Percentiles rank a stretch among this genome's conserved stretches.
Conservation (phyloP, 2,797 vertebrate genomes). For the Sphaeramia orbicularis region DNA sequence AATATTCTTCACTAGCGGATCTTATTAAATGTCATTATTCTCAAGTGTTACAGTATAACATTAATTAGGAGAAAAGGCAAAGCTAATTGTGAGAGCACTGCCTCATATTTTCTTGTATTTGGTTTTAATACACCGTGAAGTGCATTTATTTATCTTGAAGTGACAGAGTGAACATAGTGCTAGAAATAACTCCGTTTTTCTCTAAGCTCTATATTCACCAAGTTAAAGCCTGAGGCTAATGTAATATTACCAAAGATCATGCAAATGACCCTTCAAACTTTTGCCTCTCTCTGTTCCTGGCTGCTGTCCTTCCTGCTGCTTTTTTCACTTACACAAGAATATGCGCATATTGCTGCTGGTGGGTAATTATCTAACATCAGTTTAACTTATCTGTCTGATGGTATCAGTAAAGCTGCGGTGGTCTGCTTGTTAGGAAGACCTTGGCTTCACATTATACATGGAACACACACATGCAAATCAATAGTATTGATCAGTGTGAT, state of each 20-base stretch:
- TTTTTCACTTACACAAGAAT: slow-evolving; percentile 15
- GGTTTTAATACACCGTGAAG: slow-evolving; percentile 52
- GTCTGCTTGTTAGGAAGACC: neutral
- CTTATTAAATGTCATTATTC: slow-evolving; percentile 63
- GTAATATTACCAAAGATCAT: slow-evolving; percentile 64
- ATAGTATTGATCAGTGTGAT: neutral
- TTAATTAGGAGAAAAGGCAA: slow-evolving; percentile 61
- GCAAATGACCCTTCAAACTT: slow-evolving; percentile 62
- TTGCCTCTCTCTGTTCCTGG: slow-evolving; percentile 28
- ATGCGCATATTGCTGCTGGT: slow-evolving; percentile 1
- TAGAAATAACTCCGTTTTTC: slow-evolving; percentile 48
- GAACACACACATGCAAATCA: slow-evolving; percentile 7
- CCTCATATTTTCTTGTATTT: slow-evolving; percentile 23
- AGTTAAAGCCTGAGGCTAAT: slow-evolving; percentile 49
- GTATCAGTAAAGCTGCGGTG: neutral
- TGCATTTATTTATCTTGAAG: slow-evolving; percentile 66
- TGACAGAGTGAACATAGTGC: slow-evolving; percentile 43
- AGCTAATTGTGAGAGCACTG: slow-evolving; percentile 53
- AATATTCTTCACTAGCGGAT: slow-evolving; percentile 50
- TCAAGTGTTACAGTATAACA: slow-evolving; percentile 59
- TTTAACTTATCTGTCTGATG: slow-evolving; percentile 21
- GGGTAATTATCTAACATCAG: slow-evolving; percentile 23
- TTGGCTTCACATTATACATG: slow-evolving; percentile 5
- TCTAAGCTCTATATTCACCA: slow-evolving; percentile 37
- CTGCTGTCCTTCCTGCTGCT: slow-evolving; percentile 18